A percentile compares a stretch with the other conserved stretches of the same genome.
phyloP scores from a whole-genome alignment of 2,888 invertebrate species.

The Labia minor region DNA sequence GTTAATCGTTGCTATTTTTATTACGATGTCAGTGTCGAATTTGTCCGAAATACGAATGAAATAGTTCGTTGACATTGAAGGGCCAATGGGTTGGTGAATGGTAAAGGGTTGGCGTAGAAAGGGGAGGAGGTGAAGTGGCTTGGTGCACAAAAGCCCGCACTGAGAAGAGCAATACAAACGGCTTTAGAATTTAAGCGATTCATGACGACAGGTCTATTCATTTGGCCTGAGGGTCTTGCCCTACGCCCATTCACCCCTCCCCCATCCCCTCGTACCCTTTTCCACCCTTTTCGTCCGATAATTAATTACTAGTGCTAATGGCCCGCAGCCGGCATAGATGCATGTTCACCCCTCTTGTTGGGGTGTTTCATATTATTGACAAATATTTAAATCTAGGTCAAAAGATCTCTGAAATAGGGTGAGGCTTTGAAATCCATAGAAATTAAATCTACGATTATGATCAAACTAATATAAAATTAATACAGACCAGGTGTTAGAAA shows the following conservation, averaged over 20 bases:
- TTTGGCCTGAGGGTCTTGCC: not conserved
- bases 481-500: too few relatives aligned
- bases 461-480: too few relatives aligned
- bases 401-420: not conserved
- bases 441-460: not conserved
- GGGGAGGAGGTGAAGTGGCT: not conserved
- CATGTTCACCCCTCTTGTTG: not conserved
- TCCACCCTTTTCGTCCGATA: not conserved
- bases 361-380: not conserved
- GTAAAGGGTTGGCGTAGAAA: not conserved
- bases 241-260: not conserved
- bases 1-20: too few relatives aligned
- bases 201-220: conserved; percentile 13
- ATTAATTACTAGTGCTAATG: conserved; percentile 13
- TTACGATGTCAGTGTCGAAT: too few relatives aligned
- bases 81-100: not conserved
- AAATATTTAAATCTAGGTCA: conserved; percentile 13
- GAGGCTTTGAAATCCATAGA: not conserved
- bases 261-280: not conserved
- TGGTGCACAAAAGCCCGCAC: not conserved
- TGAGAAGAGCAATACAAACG: conserved; percentile 5
- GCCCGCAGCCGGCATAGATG: conserved; percentile 13
- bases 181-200: conserved; percentile 13
- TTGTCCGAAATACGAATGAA: not conserved
- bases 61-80: not conserved